Evolutionary conservation across 2,888 invertebrate species (phyloP), one percentile per base, ranked within the genome.

Genomic region (Amphipoea oculea): DNA sequence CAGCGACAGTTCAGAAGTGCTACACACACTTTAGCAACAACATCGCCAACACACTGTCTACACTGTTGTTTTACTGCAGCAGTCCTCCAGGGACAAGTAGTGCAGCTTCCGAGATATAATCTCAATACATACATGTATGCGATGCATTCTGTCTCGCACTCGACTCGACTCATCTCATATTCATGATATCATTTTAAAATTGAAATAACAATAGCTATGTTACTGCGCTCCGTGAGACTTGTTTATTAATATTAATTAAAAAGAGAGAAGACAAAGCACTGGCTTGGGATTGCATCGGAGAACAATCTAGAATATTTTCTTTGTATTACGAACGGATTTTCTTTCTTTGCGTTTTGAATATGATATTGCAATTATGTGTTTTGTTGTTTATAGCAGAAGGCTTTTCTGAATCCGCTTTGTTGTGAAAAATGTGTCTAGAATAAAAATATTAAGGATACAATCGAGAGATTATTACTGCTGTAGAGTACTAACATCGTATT

Each of bases 191-290:
- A 77, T 82, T 79, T 75, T 65, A 77, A 85, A 86, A 66, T 77
- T 66, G 36, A 75, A 80, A 86, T 72, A 78, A 72, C 63, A 57
- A 40, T 45, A 40, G 81, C 67, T 74, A 57, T 71, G 72, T 51
- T 67, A 63, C 48, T 57, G 66, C 57, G 48, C 73, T 63, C 11
- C 65, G 62, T 70, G 74, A 76, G 72, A 75, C 62, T 74, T 54
- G 77, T 82, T 77, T 79, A 82, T 85, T 72, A 63, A 73, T 45
- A 77, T 83, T 77, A 85, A 85, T 85, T 82, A 82, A 77, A 85
- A 85, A 65, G 20, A 70, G 36, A 48, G 48, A 73, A 84, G 54
- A 76, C 29, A 76, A 78, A 79, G 76, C 75, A 23, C 29, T 72
- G 36, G 57, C 82, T 40, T 3, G 76, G 66, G 73, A 77, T 48